These are phyloP conservation scores for Poecilobothrus nobilitatus DNA, from an alignment of 2,888 invertebrate species.

Conservation along the genomic window DNA sequence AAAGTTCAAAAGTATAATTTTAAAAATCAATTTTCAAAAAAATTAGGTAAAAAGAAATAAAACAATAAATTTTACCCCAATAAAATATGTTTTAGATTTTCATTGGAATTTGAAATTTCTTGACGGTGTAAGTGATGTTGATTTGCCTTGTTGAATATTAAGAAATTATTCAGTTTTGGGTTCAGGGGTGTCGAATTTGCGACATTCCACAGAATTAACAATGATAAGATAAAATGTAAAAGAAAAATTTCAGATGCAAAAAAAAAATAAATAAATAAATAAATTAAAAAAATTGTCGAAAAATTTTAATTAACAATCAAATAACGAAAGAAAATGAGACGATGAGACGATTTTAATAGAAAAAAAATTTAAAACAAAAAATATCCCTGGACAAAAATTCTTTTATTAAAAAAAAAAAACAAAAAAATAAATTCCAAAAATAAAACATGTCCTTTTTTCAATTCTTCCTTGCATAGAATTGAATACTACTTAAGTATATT, in stretches of 20 bases:
- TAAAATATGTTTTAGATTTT: not conserved
- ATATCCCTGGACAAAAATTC: not conserved
- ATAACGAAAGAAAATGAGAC: not conserved
- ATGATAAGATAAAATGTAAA: not conserved
- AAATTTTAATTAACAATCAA: not conserved
- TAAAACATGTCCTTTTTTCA: not conserved
- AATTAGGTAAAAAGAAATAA: not conserved
- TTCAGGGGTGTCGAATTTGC: not conserved
- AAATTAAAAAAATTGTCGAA: not conserved
- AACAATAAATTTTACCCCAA: not conserved
- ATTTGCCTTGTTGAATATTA: no score
- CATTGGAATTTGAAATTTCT: no score
- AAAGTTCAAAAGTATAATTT: not conserved
- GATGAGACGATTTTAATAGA: not conserved
- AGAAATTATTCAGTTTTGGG: not conserved
- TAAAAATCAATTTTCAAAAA: no score
- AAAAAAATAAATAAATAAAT: no score
- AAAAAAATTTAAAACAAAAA: not conserved
- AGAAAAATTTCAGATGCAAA: not conserved
- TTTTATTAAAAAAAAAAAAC: not conserved
- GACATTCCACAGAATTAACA: not conserved
- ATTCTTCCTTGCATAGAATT: no score
- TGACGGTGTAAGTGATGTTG: no score
- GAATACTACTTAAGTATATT: no score
- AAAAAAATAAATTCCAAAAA: not conserved